Conservation (phyloP, 2,113 vertebrate species). For the Mustelus asterias region DNA sequence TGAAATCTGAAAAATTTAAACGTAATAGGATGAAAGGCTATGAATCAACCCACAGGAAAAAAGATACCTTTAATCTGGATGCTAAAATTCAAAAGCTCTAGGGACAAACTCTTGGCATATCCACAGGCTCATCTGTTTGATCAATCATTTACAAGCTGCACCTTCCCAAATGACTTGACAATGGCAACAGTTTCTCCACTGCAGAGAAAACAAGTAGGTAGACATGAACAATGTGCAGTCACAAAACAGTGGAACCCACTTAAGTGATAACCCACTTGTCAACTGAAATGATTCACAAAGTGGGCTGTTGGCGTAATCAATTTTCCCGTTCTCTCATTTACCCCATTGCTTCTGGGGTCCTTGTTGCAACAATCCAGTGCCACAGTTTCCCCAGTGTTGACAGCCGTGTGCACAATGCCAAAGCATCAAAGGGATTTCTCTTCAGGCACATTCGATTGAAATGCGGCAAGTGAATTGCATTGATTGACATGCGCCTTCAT, state of each 20-base stretch:
- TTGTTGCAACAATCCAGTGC: neutral
- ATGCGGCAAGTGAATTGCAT: neutral
- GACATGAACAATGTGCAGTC: neutral
- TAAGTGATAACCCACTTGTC: neutral
- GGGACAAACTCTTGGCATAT: neutral
- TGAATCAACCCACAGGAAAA: neutral
- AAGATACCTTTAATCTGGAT: neutral
- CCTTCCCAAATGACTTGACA: constrained; percentile 20
- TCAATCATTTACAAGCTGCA: constrained; percentile 24
- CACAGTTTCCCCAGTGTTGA: neutral
- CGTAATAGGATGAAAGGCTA: neutral
- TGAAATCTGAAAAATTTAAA: neutral
- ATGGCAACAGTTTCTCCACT: neutral
- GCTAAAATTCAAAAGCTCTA: constrained; percentile 19
- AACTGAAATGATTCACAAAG: neutral
- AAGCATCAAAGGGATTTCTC: neutral
- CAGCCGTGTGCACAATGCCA: neutral
- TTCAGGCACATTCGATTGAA: neutral
- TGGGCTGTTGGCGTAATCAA: neutral
- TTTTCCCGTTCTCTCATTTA: neutral
- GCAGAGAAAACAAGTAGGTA: neutral
- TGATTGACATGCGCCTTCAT: neutral
- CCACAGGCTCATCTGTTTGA: constrained; percentile 13
- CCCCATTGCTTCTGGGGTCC: neutral
- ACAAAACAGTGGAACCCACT: neutral